These are phyloP conservation scores for Erpornis zantholeuca DNA, from an alignment of 2,113 vertebrate genomes.

Conservation along the genomic window DNA sequence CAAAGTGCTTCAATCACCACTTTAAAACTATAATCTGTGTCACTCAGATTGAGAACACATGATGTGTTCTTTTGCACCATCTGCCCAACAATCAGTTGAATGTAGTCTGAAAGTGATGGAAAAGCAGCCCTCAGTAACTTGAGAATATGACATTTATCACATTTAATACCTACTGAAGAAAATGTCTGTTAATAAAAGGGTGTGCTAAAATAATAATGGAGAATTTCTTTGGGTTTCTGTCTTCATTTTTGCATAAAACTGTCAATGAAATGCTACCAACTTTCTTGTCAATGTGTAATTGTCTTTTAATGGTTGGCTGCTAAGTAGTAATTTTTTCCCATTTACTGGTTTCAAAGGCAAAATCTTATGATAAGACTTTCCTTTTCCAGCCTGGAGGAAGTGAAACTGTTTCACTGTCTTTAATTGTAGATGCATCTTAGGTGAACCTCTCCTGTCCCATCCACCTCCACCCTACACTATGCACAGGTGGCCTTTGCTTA, in stretches of 20 bases:
- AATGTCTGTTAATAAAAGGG: not conserved
- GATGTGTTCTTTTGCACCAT: not conserved
- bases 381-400: not conserved
- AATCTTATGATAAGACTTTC: not conserved
- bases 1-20: not conserved
- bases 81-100: not conserved
- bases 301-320: constrained; percentile 14
- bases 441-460: not conserved
- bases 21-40: not conserved
- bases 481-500: not conserved
- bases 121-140: constrained; percentile 1
- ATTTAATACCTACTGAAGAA: not conserved
- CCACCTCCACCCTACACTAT: not conserved
- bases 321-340: not conserved
- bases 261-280: not conserved
- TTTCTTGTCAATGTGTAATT: not conserved
- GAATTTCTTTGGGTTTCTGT: not conserved
- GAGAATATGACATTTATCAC: not conserved
- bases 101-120: not conserved
- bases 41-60: not conserved
- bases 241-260: not conserved
- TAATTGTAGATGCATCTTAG: not conserved
- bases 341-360: not conserved
- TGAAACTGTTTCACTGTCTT: not conserved
- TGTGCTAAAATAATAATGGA: not conserved